A percentile compares a stretch with the other conserved stretches of the same genome.
phyloP scores from a whole-genome alignment of 2,888 invertebrate genomes.

The Mycalesis mineus region DNA sequence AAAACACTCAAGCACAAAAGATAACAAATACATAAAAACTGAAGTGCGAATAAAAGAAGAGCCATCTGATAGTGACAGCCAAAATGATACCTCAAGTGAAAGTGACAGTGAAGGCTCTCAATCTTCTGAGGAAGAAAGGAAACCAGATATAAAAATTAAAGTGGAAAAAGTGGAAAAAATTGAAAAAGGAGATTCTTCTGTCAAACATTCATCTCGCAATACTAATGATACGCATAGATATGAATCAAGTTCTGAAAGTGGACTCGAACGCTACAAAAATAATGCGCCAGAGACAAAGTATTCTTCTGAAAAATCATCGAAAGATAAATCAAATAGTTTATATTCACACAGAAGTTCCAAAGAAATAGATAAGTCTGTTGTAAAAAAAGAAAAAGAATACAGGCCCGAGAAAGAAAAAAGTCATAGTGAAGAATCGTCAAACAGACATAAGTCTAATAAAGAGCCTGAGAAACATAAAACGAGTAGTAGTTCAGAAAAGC shows the following conservation, averaged over 20 bases:
- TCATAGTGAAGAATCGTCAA: conserved; percentile 22
- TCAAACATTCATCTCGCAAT: conserved; percentile 43
- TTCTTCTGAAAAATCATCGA: conserved; percentile 44
- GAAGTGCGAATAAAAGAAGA: conserved; percentile 42
- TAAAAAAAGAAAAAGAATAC: conserved; percentile 29
- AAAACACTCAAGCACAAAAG: conserved; percentile 49
- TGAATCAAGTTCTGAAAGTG: conserved; percentile 37
- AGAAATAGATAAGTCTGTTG: conserved; percentile 17
- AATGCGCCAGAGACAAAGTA: conserved; percentile 40
- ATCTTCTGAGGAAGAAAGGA: conserved; percentile 50
- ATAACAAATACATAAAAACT: conserved; percentile 46
- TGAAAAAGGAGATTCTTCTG: conserved; percentile 39
- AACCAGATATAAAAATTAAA: conserved; percentile 38
- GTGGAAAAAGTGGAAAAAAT: conserved; percentile 43
- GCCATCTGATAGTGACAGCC: conserved; percentile 40
- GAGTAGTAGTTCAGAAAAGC: conserved; percentile 28
- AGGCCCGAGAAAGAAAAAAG: conserved; percentile 25
- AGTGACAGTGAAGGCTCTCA: conserved; percentile 51
- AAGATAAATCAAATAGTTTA: conserved; percentile 49
- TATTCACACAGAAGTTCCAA: conserved; percentile 42
- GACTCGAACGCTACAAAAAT: conserved; percentile 39
- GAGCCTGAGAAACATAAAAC: conserved; percentile 35
- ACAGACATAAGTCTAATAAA: conserved; percentile 18
- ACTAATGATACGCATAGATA: conserved; percentile 42
- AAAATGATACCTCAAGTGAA: conserved; percentile 49